These are phyloP conservation scores for Diarsia mendica DNA, from an alignment of 2,888 invertebrate genomes.

Conservation along the genomic window DNA sequence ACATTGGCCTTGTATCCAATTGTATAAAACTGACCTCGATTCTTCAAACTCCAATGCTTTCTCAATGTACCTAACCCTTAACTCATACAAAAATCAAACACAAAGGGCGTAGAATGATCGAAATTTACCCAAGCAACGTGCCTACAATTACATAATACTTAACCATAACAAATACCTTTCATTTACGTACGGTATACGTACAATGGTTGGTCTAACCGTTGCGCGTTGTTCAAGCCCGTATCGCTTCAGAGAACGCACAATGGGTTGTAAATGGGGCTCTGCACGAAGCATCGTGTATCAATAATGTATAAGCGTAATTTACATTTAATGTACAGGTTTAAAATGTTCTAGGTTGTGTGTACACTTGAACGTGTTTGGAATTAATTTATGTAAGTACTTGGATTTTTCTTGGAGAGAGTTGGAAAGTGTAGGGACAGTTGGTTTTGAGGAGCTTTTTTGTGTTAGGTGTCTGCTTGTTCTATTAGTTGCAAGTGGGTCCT, in stretches of 20 bases:
- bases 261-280: constrained; percentile 35
- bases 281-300: constrained; percentile 46
- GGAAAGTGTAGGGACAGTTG: not conserved
- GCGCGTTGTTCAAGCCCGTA: constrained; percentile 47
- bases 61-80: not conserved
- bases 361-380: constrained; percentile 23
- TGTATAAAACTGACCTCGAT: not conserved
- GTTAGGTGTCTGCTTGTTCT: not conserved
- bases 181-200: constrained; percentile 31
- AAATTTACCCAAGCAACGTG: constrained; percentile 20
- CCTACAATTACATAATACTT: constrained; percentile 29
- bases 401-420: constrained; percentile 3
- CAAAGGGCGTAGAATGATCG: constrained; percentile 19
- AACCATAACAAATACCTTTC: constrained; percentile 40
- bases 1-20: not conserved
- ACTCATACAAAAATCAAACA: constrained; percentile 1
- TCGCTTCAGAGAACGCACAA: constrained; percentile 42
- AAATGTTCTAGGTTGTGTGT: constrained; percentile 25
- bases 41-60: constrained; percentile 3
- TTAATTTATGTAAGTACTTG: constrained; percentile 1
- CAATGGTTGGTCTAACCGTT: constrained; percentile 40
- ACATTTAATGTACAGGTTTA: constrained; percentile 53
- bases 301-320: constrained; percentile 60
- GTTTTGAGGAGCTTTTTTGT: not conserved
- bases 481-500: not conserved